These are phyloP conservation scores for Malurus alboscapulatus DNA, from an alignment of 2,113 vertebrate genomes.

Conservation along the genomic window DNA sequence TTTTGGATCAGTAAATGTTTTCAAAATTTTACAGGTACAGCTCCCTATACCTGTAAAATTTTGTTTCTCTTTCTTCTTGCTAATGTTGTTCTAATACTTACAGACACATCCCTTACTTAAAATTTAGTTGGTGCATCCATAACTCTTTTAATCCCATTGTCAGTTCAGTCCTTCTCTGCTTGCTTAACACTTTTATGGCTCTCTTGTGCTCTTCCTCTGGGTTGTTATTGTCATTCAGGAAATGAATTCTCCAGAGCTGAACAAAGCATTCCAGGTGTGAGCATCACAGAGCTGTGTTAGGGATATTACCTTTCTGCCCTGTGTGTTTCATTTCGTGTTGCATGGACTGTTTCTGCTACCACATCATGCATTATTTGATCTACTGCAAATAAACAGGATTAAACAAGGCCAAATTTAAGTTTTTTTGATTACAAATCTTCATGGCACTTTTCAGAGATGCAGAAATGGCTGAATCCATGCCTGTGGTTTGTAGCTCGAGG, in stretches of 20 bases:
- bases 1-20: not conserved
- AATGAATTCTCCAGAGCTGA: conserved; percentile 14
- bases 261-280: not conserved
- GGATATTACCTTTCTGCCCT: not conserved
- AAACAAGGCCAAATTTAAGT: not conserved
- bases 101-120: not conserved
- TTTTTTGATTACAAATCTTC: not conserved
- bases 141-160: not conserved
- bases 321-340: not conserved
- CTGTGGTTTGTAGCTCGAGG: not conserved
- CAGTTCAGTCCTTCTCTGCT: not conserved
- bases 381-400: not conserved
- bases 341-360: not conserved
- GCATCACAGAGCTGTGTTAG: not conserved
- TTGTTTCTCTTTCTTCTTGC: not conserved
- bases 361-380: not conserved
- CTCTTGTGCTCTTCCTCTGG: not conserved
- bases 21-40: not conserved
- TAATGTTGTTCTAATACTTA: not conserved
- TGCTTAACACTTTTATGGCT: not conserved
- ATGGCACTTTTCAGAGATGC: not conserved
- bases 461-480: not conserved
- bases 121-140: not conserved
- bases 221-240: not conserved
- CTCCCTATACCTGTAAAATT: not conserved